Conservation (phyloP, 2,888 invertebrate genomes). For the Melanchra persicariae region DNA sequence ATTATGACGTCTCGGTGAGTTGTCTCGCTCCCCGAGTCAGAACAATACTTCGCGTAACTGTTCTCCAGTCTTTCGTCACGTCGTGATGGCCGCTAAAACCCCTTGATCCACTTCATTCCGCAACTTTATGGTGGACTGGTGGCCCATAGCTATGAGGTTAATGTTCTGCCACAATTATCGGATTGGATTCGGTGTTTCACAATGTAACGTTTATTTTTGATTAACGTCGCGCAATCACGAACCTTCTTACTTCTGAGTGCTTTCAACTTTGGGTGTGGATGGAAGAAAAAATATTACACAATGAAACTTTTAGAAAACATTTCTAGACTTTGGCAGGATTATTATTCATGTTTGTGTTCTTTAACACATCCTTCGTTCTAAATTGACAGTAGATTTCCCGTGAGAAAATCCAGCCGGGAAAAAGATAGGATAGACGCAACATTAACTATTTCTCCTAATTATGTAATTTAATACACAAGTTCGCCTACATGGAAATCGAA, state of each 20-base stretch:
- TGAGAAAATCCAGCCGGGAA: slow-evolving; percentile 36
- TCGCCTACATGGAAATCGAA: slow-evolving; percentile 46
- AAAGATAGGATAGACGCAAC: slow-evolving; percentile 19
- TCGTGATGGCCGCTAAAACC: slow-evolving; percentile 71
- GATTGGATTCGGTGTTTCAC: slow-evolving; percentile 73
- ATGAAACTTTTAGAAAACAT: slow-evolving; percentile 8
- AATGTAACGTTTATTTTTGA: slow-evolving; percentile 65
- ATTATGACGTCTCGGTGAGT: slow-evolving; percentile 72
- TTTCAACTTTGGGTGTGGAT: slow-evolving; percentile 31
- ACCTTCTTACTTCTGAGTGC: slow-evolving; percentile 51
- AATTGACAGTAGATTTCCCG: slow-evolving; percentile 45
- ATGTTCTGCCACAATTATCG: slow-evolving; percentile 71
- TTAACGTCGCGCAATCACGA: slow-evolving; percentile 67
- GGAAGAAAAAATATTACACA: slow-evolving; percentile 6
- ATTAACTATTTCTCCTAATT: slow-evolving; percentile 28
- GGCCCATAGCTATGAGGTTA: slow-evolving; percentile 69
- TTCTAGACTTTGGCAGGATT: slow-evolving; percentile 12
- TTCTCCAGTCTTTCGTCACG: slow-evolving; percentile 76
- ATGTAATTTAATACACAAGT: too few species aligned
- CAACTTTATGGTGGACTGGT: slow-evolving; percentile 66
- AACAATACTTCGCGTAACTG: slow-evolving; percentile 80
- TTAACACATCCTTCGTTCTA: slow-evolving; percentile 27
- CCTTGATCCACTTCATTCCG: slow-evolving; percentile 70
- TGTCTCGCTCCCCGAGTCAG: slow-evolving; percentile 71
- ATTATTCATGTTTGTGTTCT: slow-evolving; percentile 39